Evolutionary conservation across 2,797 vertebrate species (phyloP).

Genomic region (Hippoglossus hippoglossus): DNA sequence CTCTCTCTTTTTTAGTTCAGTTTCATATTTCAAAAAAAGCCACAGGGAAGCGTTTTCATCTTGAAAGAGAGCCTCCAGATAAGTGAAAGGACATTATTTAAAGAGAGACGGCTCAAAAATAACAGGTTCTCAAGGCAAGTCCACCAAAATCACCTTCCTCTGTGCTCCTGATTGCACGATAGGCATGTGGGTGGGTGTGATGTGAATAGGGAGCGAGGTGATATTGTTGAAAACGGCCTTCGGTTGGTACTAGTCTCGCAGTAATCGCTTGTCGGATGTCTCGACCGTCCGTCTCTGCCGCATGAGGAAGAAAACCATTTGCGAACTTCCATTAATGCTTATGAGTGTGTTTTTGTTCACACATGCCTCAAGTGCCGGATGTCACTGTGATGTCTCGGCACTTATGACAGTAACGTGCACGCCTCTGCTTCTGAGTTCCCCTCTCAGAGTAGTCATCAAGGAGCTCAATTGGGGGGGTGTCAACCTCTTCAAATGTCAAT

Average conservation of each 20-base stretch:
- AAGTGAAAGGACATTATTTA: constrained; percentile 48
- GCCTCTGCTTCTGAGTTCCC: background rate
- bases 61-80: constrained; percentile 30
- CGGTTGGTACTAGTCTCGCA: constrained; percentile 1
- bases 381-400: background rate
- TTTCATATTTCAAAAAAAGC: constrained; percentile 43
- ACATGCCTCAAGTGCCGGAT: background rate
- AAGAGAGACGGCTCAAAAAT: constrained; percentile 42
- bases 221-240: constrained; percentile 39
- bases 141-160: constrained; percentile 52
- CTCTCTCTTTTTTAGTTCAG: background rate
- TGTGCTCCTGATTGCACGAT: constrained; percentile 55
- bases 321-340: constrained; percentile 10
- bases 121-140: constrained; percentile 50
- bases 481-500: background rate
- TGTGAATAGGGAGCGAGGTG: constrained; percentile 45
- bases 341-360: constrained; percentile 23
- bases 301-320: constrained; percentile 16
- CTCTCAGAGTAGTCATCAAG: background rate
- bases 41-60: constrained; percentile 12
- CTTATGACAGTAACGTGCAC: background rate
- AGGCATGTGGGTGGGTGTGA: constrained; percentile 44
- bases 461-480: background rate
- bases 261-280: constrained; percentile 15
- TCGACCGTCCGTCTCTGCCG: constrained; percentile 1